Evolutionary conservation across 1,140 invertebrate genomes (phyloP).

Genomic region (Platyscapa corneri): DNA sequence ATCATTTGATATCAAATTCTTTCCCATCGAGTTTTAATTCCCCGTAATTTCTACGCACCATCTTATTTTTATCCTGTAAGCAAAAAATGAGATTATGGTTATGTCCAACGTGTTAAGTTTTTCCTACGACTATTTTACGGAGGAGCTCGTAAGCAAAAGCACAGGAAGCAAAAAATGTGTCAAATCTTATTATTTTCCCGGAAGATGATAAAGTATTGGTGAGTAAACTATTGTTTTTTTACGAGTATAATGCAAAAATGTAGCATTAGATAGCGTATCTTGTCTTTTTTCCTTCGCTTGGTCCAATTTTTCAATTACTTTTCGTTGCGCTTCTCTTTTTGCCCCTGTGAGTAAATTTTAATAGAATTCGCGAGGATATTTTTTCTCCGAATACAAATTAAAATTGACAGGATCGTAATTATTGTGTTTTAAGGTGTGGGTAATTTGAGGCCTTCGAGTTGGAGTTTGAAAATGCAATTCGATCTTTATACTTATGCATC

Average conservation of each 20-base stretch:
- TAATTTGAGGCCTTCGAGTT: not conserved
- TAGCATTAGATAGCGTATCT: too few relatives aligned
- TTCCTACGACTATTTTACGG: too few relatives aligned
- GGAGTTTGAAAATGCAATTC: not conserved
- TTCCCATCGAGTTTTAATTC: too few relatives aligned
- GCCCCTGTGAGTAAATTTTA: not conserved
- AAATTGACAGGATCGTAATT: too few relatives aligned
- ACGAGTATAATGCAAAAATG: not conserved
- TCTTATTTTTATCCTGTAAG: not conserved
- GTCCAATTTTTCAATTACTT: not conserved
- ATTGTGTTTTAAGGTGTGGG: not conserved
- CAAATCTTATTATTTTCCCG: not conserved
- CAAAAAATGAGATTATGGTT: not conserved
- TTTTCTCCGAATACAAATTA: not conserved
- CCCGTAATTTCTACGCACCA: too few relatives aligned
- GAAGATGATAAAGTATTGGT: not conserved
- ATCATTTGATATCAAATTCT: not conserved
- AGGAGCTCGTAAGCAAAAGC: too few relatives aligned
- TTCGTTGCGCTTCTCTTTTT: not conserved
- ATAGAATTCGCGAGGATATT: not conserved
- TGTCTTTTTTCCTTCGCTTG: not conserved
- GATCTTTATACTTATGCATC: slow-evolving; percentile 8
- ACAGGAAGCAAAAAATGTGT: not conserved
- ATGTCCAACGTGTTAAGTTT: not conserved
- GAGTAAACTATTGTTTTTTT: not conserved